phyloP scores from a whole-genome alignment of 2,113 vertebrate genomes.

The Phaethon lepturus region DNA sequence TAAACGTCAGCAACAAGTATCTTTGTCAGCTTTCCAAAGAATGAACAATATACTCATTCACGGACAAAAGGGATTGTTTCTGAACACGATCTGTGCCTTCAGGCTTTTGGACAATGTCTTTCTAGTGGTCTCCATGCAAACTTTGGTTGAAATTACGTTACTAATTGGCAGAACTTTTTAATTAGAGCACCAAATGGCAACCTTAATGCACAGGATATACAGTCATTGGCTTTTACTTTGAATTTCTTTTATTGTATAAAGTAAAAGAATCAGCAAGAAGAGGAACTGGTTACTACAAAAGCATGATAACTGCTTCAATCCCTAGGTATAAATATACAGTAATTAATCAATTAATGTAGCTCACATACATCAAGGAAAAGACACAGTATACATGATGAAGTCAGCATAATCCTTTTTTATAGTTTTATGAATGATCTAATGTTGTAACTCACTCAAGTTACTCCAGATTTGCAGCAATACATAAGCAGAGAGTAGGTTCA shows the following conservation, averaged over 20 bases:
- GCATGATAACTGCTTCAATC: conserved; percentile 53
- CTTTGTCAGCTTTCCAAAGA: conserved; percentile 65
- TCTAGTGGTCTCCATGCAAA: conserved; percentile 65
- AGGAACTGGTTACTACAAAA: conserved; percentile 60
- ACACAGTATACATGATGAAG: conserved; percentile 36
- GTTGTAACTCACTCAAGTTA: neutral
- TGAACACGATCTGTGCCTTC: conserved; percentile 50
- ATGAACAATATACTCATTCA: conserved; percentile 53
- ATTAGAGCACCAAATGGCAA: conserved; percentile 73
- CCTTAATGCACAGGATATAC: conserved; percentile 42
- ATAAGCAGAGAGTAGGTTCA: neutral
- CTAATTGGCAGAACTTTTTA: conserved; percentile 76
- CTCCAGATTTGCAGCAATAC: neutral
- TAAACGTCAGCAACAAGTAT: conserved; percentile 58
- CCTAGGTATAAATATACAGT: conserved; percentile 66
- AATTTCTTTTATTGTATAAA: conserved; percentile 67
- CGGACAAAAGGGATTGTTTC: conserved; percentile 60
- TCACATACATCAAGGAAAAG: conserved; percentile 25
- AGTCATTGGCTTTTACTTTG: conserved; percentile 64
- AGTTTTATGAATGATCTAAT: conserved; percentile 35
- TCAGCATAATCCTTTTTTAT: conserved; percentile 44
- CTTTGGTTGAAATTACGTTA: conserved; percentile 71
- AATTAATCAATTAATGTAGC: conserved; percentile 73
- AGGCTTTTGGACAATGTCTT: conserved; percentile 52
- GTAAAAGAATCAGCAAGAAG: conserved; percentile 40